Percentiles rank a stretch among this genome's conserved stretches.
phyloP scores from a whole-genome alignment of 1,140 invertebrate genomes.

The Sitobion miscanthi region DNA sequence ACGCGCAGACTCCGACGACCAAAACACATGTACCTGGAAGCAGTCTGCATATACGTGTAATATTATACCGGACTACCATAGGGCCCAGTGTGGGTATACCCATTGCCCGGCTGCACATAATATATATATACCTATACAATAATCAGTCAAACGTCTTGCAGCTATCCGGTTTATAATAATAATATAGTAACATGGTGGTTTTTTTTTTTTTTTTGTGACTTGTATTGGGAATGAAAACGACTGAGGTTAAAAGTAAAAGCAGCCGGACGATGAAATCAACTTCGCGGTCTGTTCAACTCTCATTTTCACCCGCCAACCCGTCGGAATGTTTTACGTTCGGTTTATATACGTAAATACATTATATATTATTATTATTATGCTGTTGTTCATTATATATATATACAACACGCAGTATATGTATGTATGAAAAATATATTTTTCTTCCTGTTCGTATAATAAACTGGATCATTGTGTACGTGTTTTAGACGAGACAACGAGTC shows the following conservation, averaged over 20 bases:
- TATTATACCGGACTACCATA: not conserved
- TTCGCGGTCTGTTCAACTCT: constrained; percentile 14
- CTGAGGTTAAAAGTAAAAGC: constrained; percentile 48
- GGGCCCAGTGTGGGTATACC: not conserved
- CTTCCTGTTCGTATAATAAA: not conserved
- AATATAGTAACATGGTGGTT: constrained; percentile 3
- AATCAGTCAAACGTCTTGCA: not conserved
- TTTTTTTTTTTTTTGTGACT: not conserved
- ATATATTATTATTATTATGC: not conserved
- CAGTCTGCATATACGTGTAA: not conserved
- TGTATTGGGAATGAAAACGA: constrained; percentile 24
- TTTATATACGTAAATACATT: not conserved
- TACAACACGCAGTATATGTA: not conserved
- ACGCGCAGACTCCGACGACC: not conserved
- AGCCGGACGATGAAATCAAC: constrained; percentile 21
- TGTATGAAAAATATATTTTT: not conserved
- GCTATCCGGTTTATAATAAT: not conserved
- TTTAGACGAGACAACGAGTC: not conserved
- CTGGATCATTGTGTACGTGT: constrained; percentile 22
- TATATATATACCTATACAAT: not conserved
- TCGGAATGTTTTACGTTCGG: constrained; percentile 10
- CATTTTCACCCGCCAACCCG: constrained; percentile 14
- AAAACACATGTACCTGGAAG: not conserved
- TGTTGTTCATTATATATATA: not conserved
- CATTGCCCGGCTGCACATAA: not conserved